phyloP scores from a whole-genome alignment of 1,140 invertebrate genomes.

The Plutomurus gul region DNA sequence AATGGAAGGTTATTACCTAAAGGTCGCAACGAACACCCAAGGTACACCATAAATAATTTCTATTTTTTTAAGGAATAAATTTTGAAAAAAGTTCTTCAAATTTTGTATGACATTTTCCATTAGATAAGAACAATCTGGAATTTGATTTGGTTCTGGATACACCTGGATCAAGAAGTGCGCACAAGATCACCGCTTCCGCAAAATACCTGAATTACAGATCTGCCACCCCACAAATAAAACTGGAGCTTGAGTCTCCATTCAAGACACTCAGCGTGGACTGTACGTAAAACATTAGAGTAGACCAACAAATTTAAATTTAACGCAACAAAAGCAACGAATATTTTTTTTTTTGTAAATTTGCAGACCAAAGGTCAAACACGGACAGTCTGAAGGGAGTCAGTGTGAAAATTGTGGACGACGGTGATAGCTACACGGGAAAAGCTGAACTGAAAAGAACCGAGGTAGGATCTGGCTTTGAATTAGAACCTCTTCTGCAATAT shows the following conservation, averaged over 20 bases:
- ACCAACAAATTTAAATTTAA: too few species aligned
- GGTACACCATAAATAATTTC: slow-evolving; percentile 17
- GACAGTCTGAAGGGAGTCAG: slow-evolving; percentile 57
- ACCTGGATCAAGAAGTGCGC: slow-evolving; percentile 67
- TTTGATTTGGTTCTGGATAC: slow-evolving; percentile 72
- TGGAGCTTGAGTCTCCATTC: slow-evolving; percentile 65
- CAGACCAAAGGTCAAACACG: slow-evolving; percentile 57
- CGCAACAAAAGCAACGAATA: too few species aligned
- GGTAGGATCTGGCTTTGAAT: slow-evolving; percentile 60
- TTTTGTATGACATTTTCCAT: slow-evolving; percentile 54
- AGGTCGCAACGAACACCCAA: slow-evolving; percentile 54
- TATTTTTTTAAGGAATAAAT: neutral
- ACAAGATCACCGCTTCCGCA: slow-evolving; percentile 63
- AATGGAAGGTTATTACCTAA: slow-evolving; percentile 67
- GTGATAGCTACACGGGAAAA: slow-evolving; percentile 58
- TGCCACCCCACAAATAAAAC: slow-evolving; percentile 59
- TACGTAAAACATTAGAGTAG: slow-evolving; percentile 31
- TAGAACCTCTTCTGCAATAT: slow-evolving; percentile 72
- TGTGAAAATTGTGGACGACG: slow-evolving; percentile 64
- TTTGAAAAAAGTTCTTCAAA: neutral
- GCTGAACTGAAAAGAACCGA: slow-evolving; percentile 65
- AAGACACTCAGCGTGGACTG: slow-evolving; percentile 63
- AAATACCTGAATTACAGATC: slow-evolving; percentile 60
- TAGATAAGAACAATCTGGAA: slow-evolving; percentile 55
- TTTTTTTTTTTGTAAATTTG: neutral